A percentile compares a stretch with the other conserved stretches of the same genome.
Conservation (phyloP, 2,797 vertebrate genomes). For the Antrozous pallidus region DNA sequence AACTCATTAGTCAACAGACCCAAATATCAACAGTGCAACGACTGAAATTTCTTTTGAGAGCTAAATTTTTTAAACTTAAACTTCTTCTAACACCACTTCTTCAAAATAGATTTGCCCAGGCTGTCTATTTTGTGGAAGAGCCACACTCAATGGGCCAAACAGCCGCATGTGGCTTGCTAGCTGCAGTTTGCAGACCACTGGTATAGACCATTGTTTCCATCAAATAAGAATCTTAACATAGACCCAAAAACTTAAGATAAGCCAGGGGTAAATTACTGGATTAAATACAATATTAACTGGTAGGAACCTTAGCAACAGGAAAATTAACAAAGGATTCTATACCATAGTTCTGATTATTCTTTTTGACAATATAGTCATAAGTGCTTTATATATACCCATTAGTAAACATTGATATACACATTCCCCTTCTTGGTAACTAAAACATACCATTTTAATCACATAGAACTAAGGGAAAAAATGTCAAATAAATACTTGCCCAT, state of each 20-base stretch:
- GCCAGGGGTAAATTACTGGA: background rate
- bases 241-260: background rate
- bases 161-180: too few relatives aligned
- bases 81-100: too few relatives aligned
- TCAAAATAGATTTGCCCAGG: too few relatives aligned
- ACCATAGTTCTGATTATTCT: constrained; percentile 10
- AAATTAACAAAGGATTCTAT: background rate
- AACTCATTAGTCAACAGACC: too few relatives aligned
- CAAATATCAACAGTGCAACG: too few relatives aligned
- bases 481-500: background rate
- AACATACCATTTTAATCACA: constrained; percentile 47
- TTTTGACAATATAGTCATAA: background rate
- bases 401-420: background rate
- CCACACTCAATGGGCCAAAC: too few relatives aligned
- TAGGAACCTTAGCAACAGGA: background rate
- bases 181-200: too few relatives aligned
- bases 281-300: constrained; percentile 30
- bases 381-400: background rate
- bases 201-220: background rate
- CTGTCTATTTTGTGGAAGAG: too few relatives aligned
- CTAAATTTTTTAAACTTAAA: too few relatives aligned
- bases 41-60: too few relatives aligned
- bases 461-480: constrained; percentile 25
- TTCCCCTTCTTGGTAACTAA: background rate
- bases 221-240: constrained; percentile 28